Percentiles rank a stretch among this genome's conserved stretches.
phyloP scores from a whole-genome alignment of 2,888 invertebrate species.

The Odontothrips loti region DNA sequence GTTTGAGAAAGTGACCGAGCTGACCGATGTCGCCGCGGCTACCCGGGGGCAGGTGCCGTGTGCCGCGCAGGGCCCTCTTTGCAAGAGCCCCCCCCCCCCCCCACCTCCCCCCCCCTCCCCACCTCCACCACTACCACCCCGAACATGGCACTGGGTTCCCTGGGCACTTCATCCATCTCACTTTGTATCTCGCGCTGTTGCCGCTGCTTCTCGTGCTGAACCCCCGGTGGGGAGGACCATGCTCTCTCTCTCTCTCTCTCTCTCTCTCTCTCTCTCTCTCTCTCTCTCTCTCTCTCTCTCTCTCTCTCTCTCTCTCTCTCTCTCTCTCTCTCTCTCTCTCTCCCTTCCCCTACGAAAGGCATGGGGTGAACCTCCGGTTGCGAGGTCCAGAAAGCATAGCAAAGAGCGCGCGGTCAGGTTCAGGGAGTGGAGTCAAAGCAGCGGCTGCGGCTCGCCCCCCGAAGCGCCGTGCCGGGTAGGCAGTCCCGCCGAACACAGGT shows the following conservation, averaged over 20 bases:
- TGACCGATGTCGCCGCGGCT: too few relatives aligned
- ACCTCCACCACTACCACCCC: neutral
- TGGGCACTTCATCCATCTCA: constrained; percentile 26
- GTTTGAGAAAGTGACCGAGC: neutral
- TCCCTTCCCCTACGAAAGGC: neutral
- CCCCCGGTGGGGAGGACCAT: too few relatives aligned
- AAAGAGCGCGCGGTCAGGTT: neutral
- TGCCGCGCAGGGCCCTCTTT: neutral
- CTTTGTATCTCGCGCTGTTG: constrained; percentile 6
- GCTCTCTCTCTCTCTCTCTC: too few relatives aligned
- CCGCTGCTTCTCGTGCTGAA: neutral
- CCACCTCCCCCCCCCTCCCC: neutral
- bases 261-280: neutral
- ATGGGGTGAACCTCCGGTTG: neutral
- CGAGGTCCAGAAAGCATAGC: neutral
- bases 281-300: constrained; percentile 25
- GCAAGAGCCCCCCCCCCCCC: neutral
- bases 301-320: constrained; percentile 9
- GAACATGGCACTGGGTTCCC: neutral
- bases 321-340: neutral
- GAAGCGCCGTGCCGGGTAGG: neutral
- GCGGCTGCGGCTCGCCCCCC: neutral
- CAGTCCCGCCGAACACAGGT: neutral
- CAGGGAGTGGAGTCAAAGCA: neutral
- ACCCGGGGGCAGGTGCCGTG: too few relatives aligned